A percentile compares a stretch with the other conserved stretches of the same genome.
Conservation (phyloP, 23 tunicate species). For the Diplosoma virens region DNA sequence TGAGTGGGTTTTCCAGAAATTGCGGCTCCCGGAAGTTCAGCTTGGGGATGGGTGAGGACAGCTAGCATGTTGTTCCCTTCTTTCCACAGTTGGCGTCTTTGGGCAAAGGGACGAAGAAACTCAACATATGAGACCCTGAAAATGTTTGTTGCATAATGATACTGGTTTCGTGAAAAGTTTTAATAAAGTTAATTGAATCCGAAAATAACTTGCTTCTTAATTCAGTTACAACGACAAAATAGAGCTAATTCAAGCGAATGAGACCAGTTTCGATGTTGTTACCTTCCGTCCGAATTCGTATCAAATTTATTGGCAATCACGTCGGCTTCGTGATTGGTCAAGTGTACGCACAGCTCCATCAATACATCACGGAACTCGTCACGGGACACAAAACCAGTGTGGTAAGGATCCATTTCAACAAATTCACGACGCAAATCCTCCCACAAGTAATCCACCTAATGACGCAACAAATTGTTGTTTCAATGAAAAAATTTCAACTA, state of each 20-base stretch:
- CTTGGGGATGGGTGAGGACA: conserved; percentile 72
- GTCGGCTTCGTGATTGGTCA: conserved; percentile 84
- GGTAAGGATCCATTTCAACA: conserved; percentile 97
- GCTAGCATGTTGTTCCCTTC: conserved; percentile 84
- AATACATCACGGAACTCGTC: conserved; percentile 89
- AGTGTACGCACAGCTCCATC: conserved; percentile 82
- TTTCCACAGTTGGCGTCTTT: conserved; percentile 72
- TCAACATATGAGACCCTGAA: conserved; percentile 89
- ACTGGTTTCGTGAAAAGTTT: too few relatives aligned
- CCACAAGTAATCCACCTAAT: conserved; percentile 82
- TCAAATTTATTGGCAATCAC: conserved; percentile 82
- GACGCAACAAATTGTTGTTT: too few relatives aligned
- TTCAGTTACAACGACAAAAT: neutral
- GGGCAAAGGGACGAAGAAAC: conserved; percentile 97
- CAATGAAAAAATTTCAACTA: neutral
- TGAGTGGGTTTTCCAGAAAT: conserved; percentile 63
- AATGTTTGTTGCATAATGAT: too few relatives aligned
- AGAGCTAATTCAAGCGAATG: too few relatives aligned
- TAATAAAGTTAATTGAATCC: too few relatives aligned
- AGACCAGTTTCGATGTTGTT: too few relatives aligned
- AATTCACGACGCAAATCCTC: conserved; percentile 91
- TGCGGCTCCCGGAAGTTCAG: conserved; percentile 52
- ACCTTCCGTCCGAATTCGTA: conserved; percentile 78
- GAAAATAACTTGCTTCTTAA: too few relatives aligned
- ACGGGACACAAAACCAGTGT: conserved; percentile 87